phyloP scores from a whole-genome alignment of 2,888 invertebrate species.

The Lomographa bimaculata region DNA sequence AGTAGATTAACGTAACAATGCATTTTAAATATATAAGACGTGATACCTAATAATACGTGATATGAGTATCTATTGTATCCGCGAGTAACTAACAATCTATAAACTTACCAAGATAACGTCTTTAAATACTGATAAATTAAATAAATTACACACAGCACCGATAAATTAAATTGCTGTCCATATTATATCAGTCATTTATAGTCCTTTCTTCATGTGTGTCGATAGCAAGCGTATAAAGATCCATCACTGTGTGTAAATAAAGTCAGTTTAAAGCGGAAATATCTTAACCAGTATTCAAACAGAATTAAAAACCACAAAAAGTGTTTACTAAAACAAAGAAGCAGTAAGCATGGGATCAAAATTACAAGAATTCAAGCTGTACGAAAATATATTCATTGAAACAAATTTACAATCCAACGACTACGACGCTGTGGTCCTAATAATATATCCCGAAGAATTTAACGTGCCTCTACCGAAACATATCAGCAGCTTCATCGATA shows the following conservation, averaged over 20 bases:
- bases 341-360: constrained; percentile 17
- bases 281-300: constrained; percentile 1
- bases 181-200: constrained; percentile 3
- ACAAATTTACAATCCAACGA: constrained; percentile 69
- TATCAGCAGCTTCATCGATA: constrained; percentile 61
- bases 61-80: constrained; percentile 3
- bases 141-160: constrained; percentile 6
- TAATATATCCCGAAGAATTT: constrained; percentile 80
- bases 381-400: constrained; percentile 74
- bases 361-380: constrained; percentile 54
- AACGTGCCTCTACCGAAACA: constrained; percentile 67
- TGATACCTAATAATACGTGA: too few species aligned
- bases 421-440: constrained; percentile 86
- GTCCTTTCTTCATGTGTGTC: neutral
- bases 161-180: neutral
- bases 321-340: too few species aligned
- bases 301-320: neutral
- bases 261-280: neutral
- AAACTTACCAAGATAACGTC: constrained; percentile 18
- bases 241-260: too few species aligned
- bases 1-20: too few species aligned
- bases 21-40: too few species aligned
- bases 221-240: constrained; percentile 1
- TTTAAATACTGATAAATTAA: constrained; percentile 19
- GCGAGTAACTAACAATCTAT: constrained; percentile 21